Evolutionary conservation across 2,888 invertebrate genomes (phyloP), one percentile per base, ranked within the genome.

Genomic region (Pristionchus maxplancki): DNA sequence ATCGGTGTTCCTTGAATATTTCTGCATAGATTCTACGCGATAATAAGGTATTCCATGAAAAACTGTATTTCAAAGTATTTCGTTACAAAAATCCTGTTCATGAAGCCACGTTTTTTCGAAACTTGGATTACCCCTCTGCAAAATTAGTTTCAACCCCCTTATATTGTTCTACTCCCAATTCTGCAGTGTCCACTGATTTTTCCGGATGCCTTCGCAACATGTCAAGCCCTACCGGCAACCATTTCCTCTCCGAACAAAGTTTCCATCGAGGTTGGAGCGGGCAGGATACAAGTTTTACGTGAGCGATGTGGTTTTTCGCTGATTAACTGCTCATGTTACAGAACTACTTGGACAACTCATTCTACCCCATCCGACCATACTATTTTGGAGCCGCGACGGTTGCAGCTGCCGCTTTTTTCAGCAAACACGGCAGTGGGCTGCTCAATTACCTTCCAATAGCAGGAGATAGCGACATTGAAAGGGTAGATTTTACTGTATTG

Each of bases 301-400:
- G n/a, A 24, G 31, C 17, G n/a, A n/a, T n/a, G n/a, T 28, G n/a
- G 13, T 34, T 13, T 71, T 71, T 28, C 31, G 34, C 31, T 6
- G 28, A 34, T 11, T 15, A n/a, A 11, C 13, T 3, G 1, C 2
- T 13, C 2, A 2, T 58, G 31, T 31, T 67, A 13, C 81, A 88
- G 88, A 88, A 88, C 28, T 78, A 78, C 34, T 40, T 81, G 40
- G 88, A 88, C 44, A 88, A 88, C 50, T 81, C 78, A 6, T 20
- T 88, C 13, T 88, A 81, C 11, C 88, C 88, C 9, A 20, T 88
- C 1, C 78, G 81, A 17, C 88, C 88, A 2, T 20, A 71, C 5
- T 50, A 40, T 78, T 88, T 88, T 24, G 78, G 78, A 9, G 58
- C 40, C 11, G n/a, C 28, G 15, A 20, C 78, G 0, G 81, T 62